Conservation (phyloP, 2,113 vertebrate species). For the Oreochromis niloticus region DNA sequence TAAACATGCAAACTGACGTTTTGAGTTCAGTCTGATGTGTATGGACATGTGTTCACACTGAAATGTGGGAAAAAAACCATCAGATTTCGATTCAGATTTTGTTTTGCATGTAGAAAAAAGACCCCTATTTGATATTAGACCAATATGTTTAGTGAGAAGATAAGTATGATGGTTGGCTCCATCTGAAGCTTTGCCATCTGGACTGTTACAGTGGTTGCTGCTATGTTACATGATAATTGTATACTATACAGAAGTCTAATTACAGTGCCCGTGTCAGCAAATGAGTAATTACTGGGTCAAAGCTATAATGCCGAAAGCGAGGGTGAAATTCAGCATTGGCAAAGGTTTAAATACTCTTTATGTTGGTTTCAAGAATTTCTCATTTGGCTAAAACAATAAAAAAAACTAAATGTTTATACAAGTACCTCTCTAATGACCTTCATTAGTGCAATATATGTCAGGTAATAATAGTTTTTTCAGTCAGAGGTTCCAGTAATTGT, state of each 20-base stretch:
- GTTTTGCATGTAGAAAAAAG: neutral
- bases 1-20: neutral
- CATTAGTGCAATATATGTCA: neutral
- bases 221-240: neutral
- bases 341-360: neutral
- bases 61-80: neutral
- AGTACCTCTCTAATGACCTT: neutral
- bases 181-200: neutral
- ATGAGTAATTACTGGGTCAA: neutral
- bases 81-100: neutral
- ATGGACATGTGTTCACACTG: neutral
- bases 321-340: neutral
- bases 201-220: neutral
- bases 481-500: slow-evolving; percentile 1
- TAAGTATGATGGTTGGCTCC: neutral
- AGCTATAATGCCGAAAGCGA: neutral
- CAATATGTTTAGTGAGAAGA: neutral
- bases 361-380: neutral
- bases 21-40: neutral
- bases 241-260: neutral
- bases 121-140: neutral
- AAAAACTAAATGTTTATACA: neutral
- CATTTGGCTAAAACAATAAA: neutral
- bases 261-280: neutral
- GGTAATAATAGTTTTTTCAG: neutral